Conservation (phyloP, 2,888 invertebrate genomes). For the Campaea margaritaria region DNA sequence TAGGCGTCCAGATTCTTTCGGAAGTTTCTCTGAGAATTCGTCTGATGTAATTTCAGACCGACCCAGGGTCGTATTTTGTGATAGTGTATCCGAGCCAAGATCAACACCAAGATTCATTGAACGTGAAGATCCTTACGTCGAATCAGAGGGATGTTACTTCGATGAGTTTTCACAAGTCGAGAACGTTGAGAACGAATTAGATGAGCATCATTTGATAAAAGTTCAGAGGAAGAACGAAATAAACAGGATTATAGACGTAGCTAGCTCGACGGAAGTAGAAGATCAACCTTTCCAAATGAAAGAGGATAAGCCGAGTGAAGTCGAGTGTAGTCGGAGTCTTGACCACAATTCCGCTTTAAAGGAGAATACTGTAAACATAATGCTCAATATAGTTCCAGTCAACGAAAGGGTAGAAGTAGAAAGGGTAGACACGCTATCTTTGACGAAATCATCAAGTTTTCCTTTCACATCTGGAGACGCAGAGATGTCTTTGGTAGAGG, state of each 20-base stretch:
- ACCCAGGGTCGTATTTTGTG: conserved; percentile 69
- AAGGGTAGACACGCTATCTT: conserved; percentile 58
- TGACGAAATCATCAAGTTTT: conserved; percentile 75
- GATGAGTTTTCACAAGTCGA: conserved; percentile 70
- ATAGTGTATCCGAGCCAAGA: conserved; percentile 76
- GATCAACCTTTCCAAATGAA: conserved; percentile 53
- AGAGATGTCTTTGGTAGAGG: conserved; percentile 77
- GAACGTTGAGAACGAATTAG: conserved; percentile 76
- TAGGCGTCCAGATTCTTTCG: conserved; percentile 78
- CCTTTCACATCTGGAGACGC: conserved; percentile 64
- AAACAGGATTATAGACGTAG: conserved; percentile 71
- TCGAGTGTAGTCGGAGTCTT: conserved; percentile 67
- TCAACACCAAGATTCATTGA: conserved; percentile 79
- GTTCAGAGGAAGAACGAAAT: conserved; percentile 81
- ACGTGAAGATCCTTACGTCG: conserved; percentile 77
- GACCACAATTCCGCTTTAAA: conserved; percentile 69
- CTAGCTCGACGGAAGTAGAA: conserved; percentile 60
- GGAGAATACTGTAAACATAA: conserved; percentile 76
- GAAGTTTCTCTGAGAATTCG: conserved; percentile 81
- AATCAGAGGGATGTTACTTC: conserved; percentile 74
- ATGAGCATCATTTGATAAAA: conserved; percentile 73
- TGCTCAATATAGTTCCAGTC: conserved; percentile 62
- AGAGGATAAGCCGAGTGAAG: conserved; percentile 66
- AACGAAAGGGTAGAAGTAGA: conserved; percentile 58
- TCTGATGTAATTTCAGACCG: conserved; percentile 73